Conservation (phyloP, 2,888 invertebrate species). For the Cyclophora albipunctata region DNA sequence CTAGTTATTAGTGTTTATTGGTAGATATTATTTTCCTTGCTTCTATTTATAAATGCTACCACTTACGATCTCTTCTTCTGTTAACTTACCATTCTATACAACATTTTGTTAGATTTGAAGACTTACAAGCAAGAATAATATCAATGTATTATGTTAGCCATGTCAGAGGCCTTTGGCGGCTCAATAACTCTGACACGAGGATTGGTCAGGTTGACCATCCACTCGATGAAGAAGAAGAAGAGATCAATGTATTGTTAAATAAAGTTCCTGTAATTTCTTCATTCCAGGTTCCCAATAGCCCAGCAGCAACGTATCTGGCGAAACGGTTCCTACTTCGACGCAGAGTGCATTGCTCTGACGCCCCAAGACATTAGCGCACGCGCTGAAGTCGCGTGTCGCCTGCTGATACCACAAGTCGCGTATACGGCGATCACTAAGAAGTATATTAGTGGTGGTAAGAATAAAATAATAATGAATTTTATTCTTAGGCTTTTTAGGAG, state of each 20-base stretch:
- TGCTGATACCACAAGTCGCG: conserved; percentile 29
- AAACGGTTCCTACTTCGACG: conserved; percentile 22
- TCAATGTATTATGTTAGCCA: neutral
- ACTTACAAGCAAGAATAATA: neutral
- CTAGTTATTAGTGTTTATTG: neutral
- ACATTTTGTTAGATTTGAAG: neutral
- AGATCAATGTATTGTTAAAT: neutral
- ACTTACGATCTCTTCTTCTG: neutral
- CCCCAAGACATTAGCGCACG: neutral
- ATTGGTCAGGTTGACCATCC: too few species aligned
- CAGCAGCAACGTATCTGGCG: conserved; percentile 31
- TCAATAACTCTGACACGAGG: too few species aligned
- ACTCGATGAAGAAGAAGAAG: too few species aligned
- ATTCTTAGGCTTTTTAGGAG: neutral
- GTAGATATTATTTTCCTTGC: too few species aligned
- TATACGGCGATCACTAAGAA: conserved; percentile 34
- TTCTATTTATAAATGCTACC: neutral
- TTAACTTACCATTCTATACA: neutral
- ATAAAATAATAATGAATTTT: neutral
- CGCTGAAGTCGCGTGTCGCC: conserved; percentile 28
- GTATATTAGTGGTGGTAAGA: conserved; percentile 18
- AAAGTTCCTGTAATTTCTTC: neutral
- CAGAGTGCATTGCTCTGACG: conserved; percentile 17
- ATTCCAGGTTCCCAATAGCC: conserved; percentile 11
- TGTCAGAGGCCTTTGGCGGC: too few species aligned